phyloP scores from a whole-genome alignment of 2,797 vertebrate genomes.

The Takifugu rubripes region DNA sequence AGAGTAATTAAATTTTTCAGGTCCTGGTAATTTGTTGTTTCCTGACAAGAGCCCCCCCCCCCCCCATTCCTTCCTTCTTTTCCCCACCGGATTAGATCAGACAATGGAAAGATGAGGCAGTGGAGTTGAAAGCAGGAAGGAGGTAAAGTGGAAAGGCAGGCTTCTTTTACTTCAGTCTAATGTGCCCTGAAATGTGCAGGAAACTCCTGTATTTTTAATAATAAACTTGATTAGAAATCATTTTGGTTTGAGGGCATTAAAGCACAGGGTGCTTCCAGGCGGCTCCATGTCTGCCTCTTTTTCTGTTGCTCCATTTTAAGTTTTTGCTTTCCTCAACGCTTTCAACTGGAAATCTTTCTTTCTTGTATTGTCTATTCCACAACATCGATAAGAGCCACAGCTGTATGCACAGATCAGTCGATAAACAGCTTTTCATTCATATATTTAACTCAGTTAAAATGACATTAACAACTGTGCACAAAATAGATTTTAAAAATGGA shows the following conservation, averaged over 20 bases:
- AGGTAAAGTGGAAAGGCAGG: conserved; percentile 66
- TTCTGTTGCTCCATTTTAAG: neutral
- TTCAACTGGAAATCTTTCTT: neutral
- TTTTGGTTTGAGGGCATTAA: conserved; percentile 72
- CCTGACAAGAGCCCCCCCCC: conserved; percentile 58
- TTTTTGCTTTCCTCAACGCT: neutral
- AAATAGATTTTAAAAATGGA: no score
- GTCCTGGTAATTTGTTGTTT: conserved; percentile 57
- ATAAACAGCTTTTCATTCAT: neutral
- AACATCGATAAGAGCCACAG: conserved; percentile 19
- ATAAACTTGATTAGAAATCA: conserved; percentile 80
- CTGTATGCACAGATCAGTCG: conserved; percentile 44
- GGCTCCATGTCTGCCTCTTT: conserved; percentile 43
- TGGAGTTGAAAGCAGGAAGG: conserved; percentile 30
- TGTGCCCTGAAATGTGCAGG: conserved; percentile 80
- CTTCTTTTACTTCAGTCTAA: conserved; percentile 78
- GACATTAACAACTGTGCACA: no score
- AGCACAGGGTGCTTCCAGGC: conserved; percentile 55
- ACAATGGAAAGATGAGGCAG: conserved; percentile 42
- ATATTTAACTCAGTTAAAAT: neutral
- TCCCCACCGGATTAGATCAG: conserved; percentile 61
- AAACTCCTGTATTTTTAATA: conserved; percentile 79
- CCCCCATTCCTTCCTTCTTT: conserved; percentile 35
- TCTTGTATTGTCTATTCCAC: conserved; percentile 4
- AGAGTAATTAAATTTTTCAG: conserved; percentile 57